Conservation (phyloP, 2,888 invertebrate species). For the Drosophila nigricruria region DNA sequence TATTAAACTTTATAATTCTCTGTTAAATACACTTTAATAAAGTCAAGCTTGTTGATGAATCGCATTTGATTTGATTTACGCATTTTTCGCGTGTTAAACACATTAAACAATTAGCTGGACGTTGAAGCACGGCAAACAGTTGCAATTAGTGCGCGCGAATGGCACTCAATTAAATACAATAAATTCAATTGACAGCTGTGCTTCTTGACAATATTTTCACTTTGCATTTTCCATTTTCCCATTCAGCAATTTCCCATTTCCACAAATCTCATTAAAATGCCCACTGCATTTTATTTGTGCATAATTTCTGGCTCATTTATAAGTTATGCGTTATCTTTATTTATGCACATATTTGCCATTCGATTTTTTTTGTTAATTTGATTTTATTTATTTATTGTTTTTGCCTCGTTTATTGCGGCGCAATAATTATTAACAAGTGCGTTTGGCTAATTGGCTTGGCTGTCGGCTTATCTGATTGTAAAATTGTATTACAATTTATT, state of each 20-base stretch:
- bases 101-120: slow-evolving; percentile 65
- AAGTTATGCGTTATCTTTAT: slow-evolving; percentile 46
- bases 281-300: slow-evolving; percentile 15
- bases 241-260: slow-evolving; percentile 4
- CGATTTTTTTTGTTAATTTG: slow-evolving; percentile 6
- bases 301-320: slow-evolving; percentile 51
- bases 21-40: background rate
- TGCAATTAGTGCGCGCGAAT: slow-evolving; percentile 70
- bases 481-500: slow-evolving; percentile 50
- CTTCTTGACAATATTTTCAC: slow-evolving; percentile 26
- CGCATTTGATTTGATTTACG: slow-evolving; percentile 16
- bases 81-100: slow-evolving; percentile 14
- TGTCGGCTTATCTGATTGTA: slow-evolving; percentile 55
- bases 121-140: slow-evolving; percentile 55
- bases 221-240: background rate
- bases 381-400: slow-evolving; percentile 10
- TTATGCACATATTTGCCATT: slow-evolving; percentile 64
- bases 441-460: slow-evolving; percentile 61
- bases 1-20: background rate
- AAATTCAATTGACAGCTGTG: slow-evolving; percentile 74
- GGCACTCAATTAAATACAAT: slow-evolving; percentile 74
- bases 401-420: background rate
- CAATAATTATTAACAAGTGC: slow-evolving; percentile 51
- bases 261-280: slow-evolving; percentile 23
- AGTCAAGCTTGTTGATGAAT: slow-evolving; percentile 11